Base-by-base conservation (phyloP, 2,888 invertebrate genomes). In the Rhagophthalmus giganteus region DNA sequence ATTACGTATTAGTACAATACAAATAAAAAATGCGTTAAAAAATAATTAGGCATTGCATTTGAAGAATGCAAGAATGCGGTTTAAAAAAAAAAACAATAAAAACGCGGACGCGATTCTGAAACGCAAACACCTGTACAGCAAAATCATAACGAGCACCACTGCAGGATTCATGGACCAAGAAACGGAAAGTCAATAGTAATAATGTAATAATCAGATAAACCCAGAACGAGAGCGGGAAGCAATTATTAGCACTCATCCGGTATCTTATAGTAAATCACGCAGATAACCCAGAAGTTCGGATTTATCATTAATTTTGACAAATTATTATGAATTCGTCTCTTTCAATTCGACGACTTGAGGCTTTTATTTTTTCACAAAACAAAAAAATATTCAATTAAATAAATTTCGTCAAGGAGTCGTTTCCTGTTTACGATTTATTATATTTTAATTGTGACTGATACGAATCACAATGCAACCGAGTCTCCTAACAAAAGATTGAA, bases 161-260 rank as follows among this genome's bases (percentile, higher is more conserved):
- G n/a, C n/a, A n/a, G n/a, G n/a, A 20, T 20, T 51, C 51, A 35
- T 46, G 35, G 40, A 41, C 34, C 40, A 49, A 54, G 54, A 49
- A 54, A 49, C 49, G 54, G 45, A 49, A 54, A 54, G 54, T 45
- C 54, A 54, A 54, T 54, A 49, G 54, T 54, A 61, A 62, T 62
- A 59, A 63, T 60, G 58, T 57, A 59, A 55, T 55, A 58, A 69
- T 68, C 68, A 64, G 69, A 70, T 70, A 70, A 62, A 67, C 61
- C 66, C 64, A 57, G 60, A 63, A 65, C 62, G 65, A 64, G 65
- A 65, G 65, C 65, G 69, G 72, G 69, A 71, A 70, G 68, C 66
- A 69, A 70, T 71, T 71, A 70, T 69, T 71, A 68, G 68, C 67
- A 62, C 69, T 69, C 68, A 70, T 72, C 71, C 72, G 69, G 69